phyloP scores from a whole-genome alignment of 2,797 vertebrate species.

The Pristis pectinata region DNA sequence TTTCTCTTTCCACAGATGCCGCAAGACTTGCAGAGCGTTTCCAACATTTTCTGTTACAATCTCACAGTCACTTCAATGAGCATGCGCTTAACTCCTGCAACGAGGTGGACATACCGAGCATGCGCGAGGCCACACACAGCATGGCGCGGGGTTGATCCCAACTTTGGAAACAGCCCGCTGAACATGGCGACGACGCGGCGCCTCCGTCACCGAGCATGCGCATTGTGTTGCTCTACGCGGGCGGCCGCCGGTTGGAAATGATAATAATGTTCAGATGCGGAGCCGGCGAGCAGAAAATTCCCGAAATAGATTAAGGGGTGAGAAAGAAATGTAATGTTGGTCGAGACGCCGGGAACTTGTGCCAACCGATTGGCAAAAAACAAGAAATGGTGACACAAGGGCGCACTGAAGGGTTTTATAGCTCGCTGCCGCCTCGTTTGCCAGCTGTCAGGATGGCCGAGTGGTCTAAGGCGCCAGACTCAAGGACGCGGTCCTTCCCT shows the following conservation, averaged over 20 bases:
- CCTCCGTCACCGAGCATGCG: not conserved
- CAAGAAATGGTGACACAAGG: too few species aligned
- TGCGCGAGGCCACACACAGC: too few species aligned
- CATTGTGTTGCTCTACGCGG: too few species aligned
- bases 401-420: not conserved
- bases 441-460: conserved; percentile 6
- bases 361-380: not conserved
- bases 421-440: not conserved
- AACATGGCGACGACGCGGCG: not conserved
- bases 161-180: not conserved
- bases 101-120: not conserved
- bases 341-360: not conserved
- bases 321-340: not conserved
- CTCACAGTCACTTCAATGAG: too few species aligned
- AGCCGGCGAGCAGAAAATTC: not conserved
- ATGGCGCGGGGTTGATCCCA: too few species aligned
- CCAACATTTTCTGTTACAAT: too few species aligned
- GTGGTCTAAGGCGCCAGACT: not conserved
- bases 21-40: too few species aligned
- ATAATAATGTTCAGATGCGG: too few species aligned
- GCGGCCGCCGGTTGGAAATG: not conserved
- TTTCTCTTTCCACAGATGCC: too few species aligned
- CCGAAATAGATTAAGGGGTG: not conserved
- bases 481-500: not conserved
- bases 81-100: not conserved